Evolutionary conservation across 2,113 vertebrate genomes (phyloP).

Genomic region (Callaeas wilsoni): DNA sequence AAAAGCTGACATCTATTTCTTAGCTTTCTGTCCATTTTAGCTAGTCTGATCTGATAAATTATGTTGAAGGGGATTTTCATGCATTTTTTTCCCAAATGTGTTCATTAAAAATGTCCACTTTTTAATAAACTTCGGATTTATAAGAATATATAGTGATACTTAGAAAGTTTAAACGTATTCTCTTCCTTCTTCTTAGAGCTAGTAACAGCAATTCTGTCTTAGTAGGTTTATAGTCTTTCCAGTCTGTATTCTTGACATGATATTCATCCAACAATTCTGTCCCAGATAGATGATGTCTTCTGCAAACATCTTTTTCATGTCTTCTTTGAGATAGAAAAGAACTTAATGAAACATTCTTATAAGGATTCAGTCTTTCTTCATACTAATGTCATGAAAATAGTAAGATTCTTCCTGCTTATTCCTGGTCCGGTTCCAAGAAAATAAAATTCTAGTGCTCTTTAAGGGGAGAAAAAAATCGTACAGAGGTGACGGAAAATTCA

Average conservation of each 20-base stretch:
- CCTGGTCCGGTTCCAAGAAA: not conserved
- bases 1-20: not conserved
- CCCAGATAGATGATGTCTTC: not conserved
- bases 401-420: not conserved
- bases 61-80: not conserved
- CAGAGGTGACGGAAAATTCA: not conserved
- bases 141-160: not conserved
- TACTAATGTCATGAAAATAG: not conserved
- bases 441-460: not conserved
- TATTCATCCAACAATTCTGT: not conserved
- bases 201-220: not conserved
- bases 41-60: not conserved
- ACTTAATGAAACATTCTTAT: not conserved
- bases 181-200: not conserved
- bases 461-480: not conserved
- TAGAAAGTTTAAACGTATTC: not conserved
- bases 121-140: not conserved
- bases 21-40: not conserved
- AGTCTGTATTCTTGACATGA: not conserved
- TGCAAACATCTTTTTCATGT: not conserved
- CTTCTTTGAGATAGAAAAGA: not conserved
- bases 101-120: not conserved
- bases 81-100: not conserved
- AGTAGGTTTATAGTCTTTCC: not conserved
- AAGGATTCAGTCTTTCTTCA: not conserved